Evolutionary conservation across 2,113 vertebrate species (phyloP), one percentile per base, ranked within the genome.

Genomic region (Aspiorhynchus laticeps): DNA sequence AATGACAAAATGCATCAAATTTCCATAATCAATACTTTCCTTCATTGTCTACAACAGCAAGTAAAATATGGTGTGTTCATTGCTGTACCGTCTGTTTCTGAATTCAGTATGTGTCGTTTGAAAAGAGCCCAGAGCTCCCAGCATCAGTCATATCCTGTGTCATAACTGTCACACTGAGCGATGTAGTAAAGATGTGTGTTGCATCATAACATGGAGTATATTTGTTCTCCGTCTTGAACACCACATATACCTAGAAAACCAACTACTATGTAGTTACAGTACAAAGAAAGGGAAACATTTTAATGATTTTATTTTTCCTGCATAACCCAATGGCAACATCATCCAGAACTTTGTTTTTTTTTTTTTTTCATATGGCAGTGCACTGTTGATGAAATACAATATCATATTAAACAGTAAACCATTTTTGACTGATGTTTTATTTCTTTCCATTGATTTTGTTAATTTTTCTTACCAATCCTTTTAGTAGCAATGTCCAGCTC

Each of bases 221-320:
- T 86, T 85, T 90, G 83, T 85, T 78, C 76, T 81, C 26, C 80
- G 86, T 90, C 76, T 84, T 80, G 90, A 88, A 88, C 73, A 87
- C 65, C 90, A 93, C 93, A 92, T 91, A 92, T 93, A 93, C 91
- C 86, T 89, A 94, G 92, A 90, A 92, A 91, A 93, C 86, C 90
- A 94, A 94, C 94, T 95, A 95, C 95, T 94, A 91, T 95, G 95
- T 95, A 95, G 95, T 95, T 95, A 91, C 87, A 93, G 90, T 93
- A 91, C 87, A 93, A 91, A 91, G 87, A 91, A 85, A 5, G 43
- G 26, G 10, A 48, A 48, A 48, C n/a, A n/a, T 11, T 83, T 82
- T 14, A 48, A 61, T 81, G 86, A 61, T 1, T 38, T 38, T 19
- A 8, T 65, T 81, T 80, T 59, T 82, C 63, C n/a, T 74, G 61